Evolutionary conservation across 2,888 invertebrate species (phyloP).

Genomic region (Loripinus fragilis): DNA sequence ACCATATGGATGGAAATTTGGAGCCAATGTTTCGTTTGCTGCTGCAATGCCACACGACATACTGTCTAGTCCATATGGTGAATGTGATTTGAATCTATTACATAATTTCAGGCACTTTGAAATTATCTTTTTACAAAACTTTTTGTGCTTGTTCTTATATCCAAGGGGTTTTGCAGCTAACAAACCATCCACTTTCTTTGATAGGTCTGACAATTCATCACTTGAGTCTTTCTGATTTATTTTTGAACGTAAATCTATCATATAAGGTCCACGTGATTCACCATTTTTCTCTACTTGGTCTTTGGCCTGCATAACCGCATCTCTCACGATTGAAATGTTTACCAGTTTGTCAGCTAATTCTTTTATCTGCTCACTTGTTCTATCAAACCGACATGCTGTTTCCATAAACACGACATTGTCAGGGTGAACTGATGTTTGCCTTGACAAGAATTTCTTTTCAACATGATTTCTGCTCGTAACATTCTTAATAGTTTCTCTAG

Average conservation of each 20-base stretch:
- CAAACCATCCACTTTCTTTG: conserved; percentile 66
- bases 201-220: conserved; percentile 72
- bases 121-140: conserved; percentile 47
- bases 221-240: conserved; percentile 58
- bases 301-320: conserved; percentile 68
- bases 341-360: conserved; percentile 67
- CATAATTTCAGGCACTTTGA: conserved; percentile 44
- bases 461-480: conserved; percentile 57
- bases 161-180: conserved; percentile 46
- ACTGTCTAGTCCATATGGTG: background rate
- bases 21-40: background rate
- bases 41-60: background rate
- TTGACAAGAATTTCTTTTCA: conserved; percentile 50
- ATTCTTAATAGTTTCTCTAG: conserved; percentile 74
- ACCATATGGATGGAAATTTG: background rate
- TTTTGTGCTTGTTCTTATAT: conserved; percentile 39
- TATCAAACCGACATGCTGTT: conserved; percentile 58
- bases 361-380: conserved; percentile 66
- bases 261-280: conserved; percentile 51
- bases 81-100: conserved; percentile 40
- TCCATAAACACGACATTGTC: conserved; percentile 71
- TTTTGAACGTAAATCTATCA: conserved; percentile 53
- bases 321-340: conserved; percentile 74
- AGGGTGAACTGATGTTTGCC: conserved; percentile 27
- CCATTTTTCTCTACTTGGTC: conserved; percentile 58